These are phyloP conservation scores for Muraenolepis orangiensis DNA, from an alignment of 2,797 vertebrate species.

Conservation along the genomic window DNA sequence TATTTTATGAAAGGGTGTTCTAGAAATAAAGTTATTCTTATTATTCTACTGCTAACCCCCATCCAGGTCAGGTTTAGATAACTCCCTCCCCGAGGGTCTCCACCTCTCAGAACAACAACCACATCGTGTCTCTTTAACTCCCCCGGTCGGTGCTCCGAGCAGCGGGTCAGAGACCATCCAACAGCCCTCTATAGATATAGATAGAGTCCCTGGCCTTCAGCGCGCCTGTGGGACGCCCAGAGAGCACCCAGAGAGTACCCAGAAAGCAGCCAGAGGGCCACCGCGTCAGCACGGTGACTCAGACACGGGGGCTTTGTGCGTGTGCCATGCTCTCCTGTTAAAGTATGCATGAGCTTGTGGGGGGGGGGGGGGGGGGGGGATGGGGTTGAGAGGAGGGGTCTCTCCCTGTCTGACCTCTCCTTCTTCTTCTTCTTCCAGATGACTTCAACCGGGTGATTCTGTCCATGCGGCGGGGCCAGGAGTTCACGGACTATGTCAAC, in stretches of 20 bases:
- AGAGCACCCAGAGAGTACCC: too few relatives aligned
- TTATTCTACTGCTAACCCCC: not conserved
- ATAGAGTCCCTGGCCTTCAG: not conserved
- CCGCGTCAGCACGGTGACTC: too few relatives aligned
- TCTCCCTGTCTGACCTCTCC: not conserved
- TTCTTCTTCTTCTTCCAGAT: slow-evolving; percentile 82
- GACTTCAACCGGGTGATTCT: slow-evolving; percentile 97
- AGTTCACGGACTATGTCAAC: slow-evolving; percentile 94
- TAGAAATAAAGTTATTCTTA: too few relatives aligned
- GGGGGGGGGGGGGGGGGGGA: not conserved
- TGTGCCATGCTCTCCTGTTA: not conserved
- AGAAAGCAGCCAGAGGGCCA: too few relatives aligned
- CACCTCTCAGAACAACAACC: not conserved
- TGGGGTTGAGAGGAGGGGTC: too few relatives aligned
- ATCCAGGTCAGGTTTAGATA: not conserved
- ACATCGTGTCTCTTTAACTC: not conserved
- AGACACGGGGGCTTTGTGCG: too few relatives aligned
- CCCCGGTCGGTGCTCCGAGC: not conserved
- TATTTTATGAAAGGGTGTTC: too few relatives aligned
- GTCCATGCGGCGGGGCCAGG: slow-evolving; percentile 96
- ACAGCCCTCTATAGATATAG: not conserved
- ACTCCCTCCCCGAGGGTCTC: not conserved
- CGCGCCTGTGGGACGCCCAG: too few relatives aligned
- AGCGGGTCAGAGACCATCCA: not conserved
- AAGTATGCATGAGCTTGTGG: slow-evolving; percentile 8